Conservation (phyloP, 2,113 vertebrate species). For the Chloropsis cyanopogon region DNA sequence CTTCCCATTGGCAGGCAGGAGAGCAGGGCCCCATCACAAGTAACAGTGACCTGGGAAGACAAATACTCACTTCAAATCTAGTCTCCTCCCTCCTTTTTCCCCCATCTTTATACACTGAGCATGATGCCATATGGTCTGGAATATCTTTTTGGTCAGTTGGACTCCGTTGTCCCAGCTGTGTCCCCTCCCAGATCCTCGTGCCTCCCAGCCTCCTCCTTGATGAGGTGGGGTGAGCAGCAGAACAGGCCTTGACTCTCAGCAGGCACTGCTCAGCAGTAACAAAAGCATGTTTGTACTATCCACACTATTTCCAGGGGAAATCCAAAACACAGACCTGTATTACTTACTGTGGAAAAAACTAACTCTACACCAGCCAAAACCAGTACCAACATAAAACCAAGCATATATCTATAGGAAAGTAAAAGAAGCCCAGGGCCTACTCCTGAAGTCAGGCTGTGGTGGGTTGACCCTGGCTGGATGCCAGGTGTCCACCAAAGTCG, state of each 20-base stretch:
- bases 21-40: accelerated
- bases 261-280: background rate
- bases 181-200: background rate
- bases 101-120: background rate
- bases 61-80: background rate
- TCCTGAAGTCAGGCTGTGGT: background rate
- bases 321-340: background rate
- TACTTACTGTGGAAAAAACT: background rate
- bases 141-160: background rate
- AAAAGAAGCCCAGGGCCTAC: background rate
- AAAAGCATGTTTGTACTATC: background rate
- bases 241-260: background rate
- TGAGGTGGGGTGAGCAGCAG: background rate
- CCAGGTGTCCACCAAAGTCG: accelerated
- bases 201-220: background rate
- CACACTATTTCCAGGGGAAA: background rate
- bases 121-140: background rate
- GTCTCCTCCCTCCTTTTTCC: background rate
- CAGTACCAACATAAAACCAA: background rate
- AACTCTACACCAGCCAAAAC: background rate
- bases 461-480: background rate
- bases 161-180: background rate
- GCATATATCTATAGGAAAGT: background rate
- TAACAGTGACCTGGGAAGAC: background rate
- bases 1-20: background rate